Evolutionary conservation across 1,140 invertebrate genomes (phyloP).

Genomic region (Radopholus similis): DNA sequence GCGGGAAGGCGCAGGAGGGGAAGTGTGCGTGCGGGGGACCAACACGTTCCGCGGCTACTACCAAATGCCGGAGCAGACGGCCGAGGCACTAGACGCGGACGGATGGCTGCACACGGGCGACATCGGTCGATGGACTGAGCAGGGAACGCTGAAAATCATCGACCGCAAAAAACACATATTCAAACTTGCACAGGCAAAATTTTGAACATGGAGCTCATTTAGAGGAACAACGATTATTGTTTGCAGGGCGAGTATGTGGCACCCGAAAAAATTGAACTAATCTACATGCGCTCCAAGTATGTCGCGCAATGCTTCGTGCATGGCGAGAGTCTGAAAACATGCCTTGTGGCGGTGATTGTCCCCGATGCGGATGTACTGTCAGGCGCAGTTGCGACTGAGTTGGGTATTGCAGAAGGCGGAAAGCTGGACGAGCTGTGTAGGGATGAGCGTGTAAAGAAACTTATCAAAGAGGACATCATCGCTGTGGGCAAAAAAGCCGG

Average conservation of each 20-base stretch:
- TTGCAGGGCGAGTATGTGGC: conserved; percentile 66
- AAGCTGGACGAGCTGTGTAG: conserved; percentile 81
- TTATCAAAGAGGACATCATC: conserved; percentile 83
- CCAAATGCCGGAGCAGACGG: conserved; percentile 62
- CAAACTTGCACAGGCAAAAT: conserved; percentile 63
- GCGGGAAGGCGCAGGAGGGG: conserved; percentile 50
- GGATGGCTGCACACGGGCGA: conserved; percentile 62
- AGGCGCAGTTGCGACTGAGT: neutral
- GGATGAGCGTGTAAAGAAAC: conserved; percentile 76
- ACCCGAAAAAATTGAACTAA: conserved; percentile 67
- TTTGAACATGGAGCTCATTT: neutral
- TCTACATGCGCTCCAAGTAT: conserved; percentile 62
- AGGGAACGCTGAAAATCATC: conserved; percentile 64
- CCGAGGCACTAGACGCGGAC: conserved; percentile 62
- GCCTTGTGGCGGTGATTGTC: conserved; percentile 85
- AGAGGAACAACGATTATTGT: neutral
- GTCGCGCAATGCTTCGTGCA: conserved; percentile 64
- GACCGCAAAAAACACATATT: conserved; percentile 66
- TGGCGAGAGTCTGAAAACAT: conserved; percentile 71
- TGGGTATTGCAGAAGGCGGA: conserved; percentile 63
- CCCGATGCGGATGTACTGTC: conserved; percentile 79
- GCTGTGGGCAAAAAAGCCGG: conserved; percentile 79
- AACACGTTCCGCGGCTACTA: conserved; percentile 61
- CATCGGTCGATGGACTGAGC: conserved; percentile 61
- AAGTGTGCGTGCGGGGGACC: conserved; percentile 56